Base-by-base conservation (phyloP, 2,113 vertebrate species). In the Ptilonorhynchus violaceus region DNA sequence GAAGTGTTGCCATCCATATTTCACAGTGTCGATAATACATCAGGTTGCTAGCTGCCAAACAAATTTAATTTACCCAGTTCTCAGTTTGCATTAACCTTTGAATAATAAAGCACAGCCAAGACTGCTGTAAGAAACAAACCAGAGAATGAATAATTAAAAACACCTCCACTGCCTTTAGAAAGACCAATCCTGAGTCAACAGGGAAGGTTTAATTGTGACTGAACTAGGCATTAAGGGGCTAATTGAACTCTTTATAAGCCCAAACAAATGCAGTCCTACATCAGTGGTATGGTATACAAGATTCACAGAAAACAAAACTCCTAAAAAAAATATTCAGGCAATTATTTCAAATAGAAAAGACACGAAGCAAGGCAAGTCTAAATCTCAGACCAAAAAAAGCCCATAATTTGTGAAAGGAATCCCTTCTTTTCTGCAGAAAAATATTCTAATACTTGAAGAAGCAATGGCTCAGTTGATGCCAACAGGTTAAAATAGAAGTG, bases 101-200 rank as follows among this genome's bases (percentile, higher is more conserved):
- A 97, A 98, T 97, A 98, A 98, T 97, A 98, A 98, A 97, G 96
- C 96, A 96, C 97, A 98, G 98, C 97, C 98, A 97, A 97, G 97
- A 96, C 97, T 96, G 97, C 96, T 96, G 79, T 97, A 98, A 98
- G 98, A 98, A 96, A 97, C 96, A 98, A 98, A 97, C 97, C 46
- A 66, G 96, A 91, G 92, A 97, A 98, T 97, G 96, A 98, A 98
- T 98, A 98, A 98, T 98, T 98, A 98, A 98, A 98, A 97, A 84
- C 97, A 98, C 95, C 97, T 98, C 95, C 96, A 93, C 91, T 83
- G 94, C 92, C 96, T 96, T 96, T 94, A 89, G 96, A 96, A 96
- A 97, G 94, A 93, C 96, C 97, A 97, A 93, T 96, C 95, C 88
- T 33, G 49, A 97, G 86, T 95, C 92, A 97, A 96, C 96, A 94